These are phyloP conservation scores for Melipona quadrifasciata DNA, from an alignment of 1,140 invertebrate genomes.

Conservation along the genomic window DNA sequence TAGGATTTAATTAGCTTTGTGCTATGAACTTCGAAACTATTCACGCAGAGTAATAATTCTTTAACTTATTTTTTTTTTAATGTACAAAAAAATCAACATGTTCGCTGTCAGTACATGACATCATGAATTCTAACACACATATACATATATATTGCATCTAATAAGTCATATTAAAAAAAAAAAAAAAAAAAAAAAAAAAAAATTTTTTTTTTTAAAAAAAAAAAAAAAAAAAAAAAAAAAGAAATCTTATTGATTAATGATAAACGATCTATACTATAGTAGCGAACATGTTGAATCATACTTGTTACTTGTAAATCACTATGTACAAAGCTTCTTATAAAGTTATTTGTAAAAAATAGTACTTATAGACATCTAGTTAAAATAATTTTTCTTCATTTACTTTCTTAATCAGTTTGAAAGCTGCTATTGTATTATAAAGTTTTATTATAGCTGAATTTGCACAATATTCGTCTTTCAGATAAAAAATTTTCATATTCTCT, in stretches of 20 bases:
- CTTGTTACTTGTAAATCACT: constrained; percentile 7
- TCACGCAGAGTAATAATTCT: background rate
- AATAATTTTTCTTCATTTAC: constrained; percentile 60
- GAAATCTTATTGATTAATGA: background rate
- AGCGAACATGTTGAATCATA: background rate
- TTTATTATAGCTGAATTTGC: constrained; percentile 75
- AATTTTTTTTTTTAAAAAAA: too few relatives aligned
- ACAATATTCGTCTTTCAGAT: constrained; percentile 82
- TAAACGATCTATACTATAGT: background rate
- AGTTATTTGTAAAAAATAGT: constrained; percentile 48
- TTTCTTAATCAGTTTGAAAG: constrained; percentile 75
- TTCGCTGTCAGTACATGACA: background rate
- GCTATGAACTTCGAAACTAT: constrained; percentile 4
- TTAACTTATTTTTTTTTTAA: background rate
- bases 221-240: background rate
- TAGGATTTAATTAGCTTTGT: constrained; percentile 5
- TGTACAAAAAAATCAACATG: background rate
- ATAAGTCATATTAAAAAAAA: background rate
- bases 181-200: too few relatives aligned
- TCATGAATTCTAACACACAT: background rate
- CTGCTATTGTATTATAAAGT: constrained; percentile 74
- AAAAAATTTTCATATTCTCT: constrained; percentile 82
- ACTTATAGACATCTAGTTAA: constrained; percentile 9
- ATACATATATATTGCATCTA: background rate
- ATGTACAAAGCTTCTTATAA: constrained; percentile 43